Evolutionary conservation across 2,888 invertebrate species (phyloP).

Genomic region (Rapana venosa): DNA sequence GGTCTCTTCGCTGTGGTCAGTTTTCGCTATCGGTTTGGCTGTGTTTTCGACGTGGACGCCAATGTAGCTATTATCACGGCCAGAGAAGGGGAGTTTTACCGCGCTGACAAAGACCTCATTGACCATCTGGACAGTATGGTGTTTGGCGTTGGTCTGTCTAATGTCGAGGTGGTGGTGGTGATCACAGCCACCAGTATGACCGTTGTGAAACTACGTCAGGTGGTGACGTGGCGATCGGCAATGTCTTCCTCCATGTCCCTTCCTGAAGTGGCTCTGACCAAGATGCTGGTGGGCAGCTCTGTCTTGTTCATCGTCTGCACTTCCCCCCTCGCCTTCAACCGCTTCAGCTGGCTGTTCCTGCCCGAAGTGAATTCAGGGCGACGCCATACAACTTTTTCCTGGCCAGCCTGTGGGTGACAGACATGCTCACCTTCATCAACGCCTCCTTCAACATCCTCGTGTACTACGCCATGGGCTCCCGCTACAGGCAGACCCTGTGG

Average conservation of each 20-base stretch:
- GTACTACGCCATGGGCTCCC: constrained; percentile 2
- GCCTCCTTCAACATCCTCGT: not conserved
- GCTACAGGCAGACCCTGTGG: not conserved
- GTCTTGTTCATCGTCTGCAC: constrained; percentile 1
- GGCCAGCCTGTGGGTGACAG: not conserved
- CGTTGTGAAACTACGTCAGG: not conserved
- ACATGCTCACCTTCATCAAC: not conserved
- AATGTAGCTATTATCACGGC: not conserved
- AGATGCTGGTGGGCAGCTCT: not conserved
- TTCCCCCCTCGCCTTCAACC: not conserved
- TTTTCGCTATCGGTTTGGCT: not conserved
- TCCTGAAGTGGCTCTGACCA: constrained; percentile 6
- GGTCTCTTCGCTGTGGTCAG: not conserved
- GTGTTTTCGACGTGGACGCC: not conserved
- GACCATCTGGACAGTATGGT: not conserved
- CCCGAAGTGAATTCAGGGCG: not conserved
- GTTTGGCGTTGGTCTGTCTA: not conserved
- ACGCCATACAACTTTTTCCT: not conserved
- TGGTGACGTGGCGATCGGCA: not conserved
- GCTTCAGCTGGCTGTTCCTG: not conserved
- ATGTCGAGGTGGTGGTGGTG: not conserved
- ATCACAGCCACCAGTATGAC: not conserved
- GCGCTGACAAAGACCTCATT: not conserved
- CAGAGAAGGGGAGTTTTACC: not conserved
- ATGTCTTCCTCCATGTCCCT: not conserved